These are phyloP conservation scores for Diarsia rubi DNA, from an alignment of 2,888 invertebrate species.

Conservation along the genomic window DNA sequence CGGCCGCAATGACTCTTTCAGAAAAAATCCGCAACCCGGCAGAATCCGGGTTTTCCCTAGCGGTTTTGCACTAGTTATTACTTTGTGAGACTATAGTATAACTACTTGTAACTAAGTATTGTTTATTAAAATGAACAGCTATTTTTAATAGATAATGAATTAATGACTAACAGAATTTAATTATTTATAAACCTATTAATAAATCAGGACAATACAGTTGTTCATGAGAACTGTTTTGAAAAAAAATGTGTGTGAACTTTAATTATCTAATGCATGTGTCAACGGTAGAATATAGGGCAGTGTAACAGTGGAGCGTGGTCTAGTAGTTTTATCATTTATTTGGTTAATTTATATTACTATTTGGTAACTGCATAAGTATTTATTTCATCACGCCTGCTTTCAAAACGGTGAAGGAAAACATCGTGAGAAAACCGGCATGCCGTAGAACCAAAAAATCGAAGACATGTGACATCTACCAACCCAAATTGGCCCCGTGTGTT, in stretches of 20 bases:
- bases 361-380: background rate
- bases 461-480: too few relatives aligned
- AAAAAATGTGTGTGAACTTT: constrained; percentile 37
- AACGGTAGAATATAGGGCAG: constrained; percentile 32
- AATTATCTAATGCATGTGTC: constrained; percentile 41
- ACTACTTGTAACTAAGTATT: background rate
- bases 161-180: constrained; percentile 45
- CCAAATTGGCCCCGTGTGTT: too few relatives aligned
- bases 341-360: background rate
- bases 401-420: too few relatives aligned
- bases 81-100: background rate
- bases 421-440: too few relatives aligned
- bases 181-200: constrained; percentile 51
- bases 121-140: constrained; percentile 12
- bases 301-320: constrained; percentile 34
- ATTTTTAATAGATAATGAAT: constrained; percentile 28
- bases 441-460: too few relatives aligned
- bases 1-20: too few relatives aligned
- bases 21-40: too few relatives aligned
- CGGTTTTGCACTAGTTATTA: background rate
- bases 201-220: constrained; percentile 36
- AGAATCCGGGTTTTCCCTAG: background rate
- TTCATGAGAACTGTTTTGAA: constrained; percentile 41
- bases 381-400: too few relatives aligned
- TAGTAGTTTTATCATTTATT: constrained; percentile 37